Base-by-base conservation (phyloP, 2,113 vertebrate genomes). In the Paralichthys olivaceus region DNA sequence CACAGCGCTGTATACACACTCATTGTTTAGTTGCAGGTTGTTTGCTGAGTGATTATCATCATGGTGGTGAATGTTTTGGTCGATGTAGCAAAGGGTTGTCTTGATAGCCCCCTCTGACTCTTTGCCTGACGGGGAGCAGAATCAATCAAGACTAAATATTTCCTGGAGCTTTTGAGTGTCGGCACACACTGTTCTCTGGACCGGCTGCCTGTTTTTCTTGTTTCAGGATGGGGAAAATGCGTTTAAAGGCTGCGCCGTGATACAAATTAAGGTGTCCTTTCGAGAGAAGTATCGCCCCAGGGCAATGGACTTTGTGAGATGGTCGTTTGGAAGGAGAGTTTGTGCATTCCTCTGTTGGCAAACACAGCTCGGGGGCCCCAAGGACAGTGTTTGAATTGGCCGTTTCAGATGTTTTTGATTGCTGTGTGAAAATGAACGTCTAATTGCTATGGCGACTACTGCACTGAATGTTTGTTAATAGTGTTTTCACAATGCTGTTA, bases 301-400 rank as follows among this genome's bases (percentile, higher is more conserved):
- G 54, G 40, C 17, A 4, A 69, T 87, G 85, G 72, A 87, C 89
- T 90, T 90, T 86, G 78, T 72, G 73, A 85, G 80, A 73, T 79
- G 84, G 71, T 80, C 75, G 51, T 89, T 90, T 80, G 72, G 80
- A 84, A 54, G 37, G 75, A 77, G 72, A 92, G 87, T 94, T 93
- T 94, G 93, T 85, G 83, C 92, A 93, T 93, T 92, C 93, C 90
- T 83, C 65, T 67, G 77, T 83, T 72, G 79, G 93, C 87, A 91
- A 92, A 93, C 84, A 89, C 72, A 58, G 79, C 82, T 26, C 40
- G 71, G 63, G 70, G 70, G 87, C 86, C 75, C 79, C 84, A 72
- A 88, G 87, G 90, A 77, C 68, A 0, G 17, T 84, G 90, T 93
- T 92, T 94, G 90, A 92, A 87, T 84, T 89, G 90, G 90, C 81